These are phyloP conservation scores for Matsumyia berberina DNA, from an alignment of 2,888 invertebrate species.

Conservation along the genomic window DNA sequence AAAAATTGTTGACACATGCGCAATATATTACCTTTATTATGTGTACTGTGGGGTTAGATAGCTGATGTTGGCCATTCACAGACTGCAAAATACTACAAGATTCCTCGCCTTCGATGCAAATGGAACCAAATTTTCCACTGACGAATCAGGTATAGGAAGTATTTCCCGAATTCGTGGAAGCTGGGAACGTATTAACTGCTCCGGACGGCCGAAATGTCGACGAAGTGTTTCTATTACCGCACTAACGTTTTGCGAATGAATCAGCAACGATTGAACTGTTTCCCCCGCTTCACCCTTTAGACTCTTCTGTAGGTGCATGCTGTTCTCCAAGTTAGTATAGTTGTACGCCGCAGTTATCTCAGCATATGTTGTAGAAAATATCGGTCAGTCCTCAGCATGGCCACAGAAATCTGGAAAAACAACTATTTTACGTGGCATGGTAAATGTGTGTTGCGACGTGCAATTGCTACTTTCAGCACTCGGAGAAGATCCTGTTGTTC, in stretches of 20 bases:
- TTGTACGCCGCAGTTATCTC: slow-evolving; percentile 26
- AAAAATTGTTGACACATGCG: no score
- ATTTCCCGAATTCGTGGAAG: no score
- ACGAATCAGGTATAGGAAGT: no score
- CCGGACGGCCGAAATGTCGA: no score
- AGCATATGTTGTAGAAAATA: slow-evolving; percentile 21
- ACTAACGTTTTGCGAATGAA: slow-evolving; percentile 35
- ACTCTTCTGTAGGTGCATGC: slow-evolving; percentile 12
- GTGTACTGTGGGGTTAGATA: no score
- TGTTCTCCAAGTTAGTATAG: slow-evolving; percentile 20
- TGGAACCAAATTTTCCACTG: no score
- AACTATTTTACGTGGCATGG: slow-evolving; percentile 25
- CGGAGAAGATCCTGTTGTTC: background rate
- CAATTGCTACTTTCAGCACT: background rate
- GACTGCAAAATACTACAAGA: no score
- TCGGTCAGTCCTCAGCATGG: slow-evolving; percentile 23
- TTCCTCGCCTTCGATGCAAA: no score
- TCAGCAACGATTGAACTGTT: background rate
- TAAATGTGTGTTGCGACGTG: slow-evolving; percentile 6
- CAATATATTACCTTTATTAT: no score
- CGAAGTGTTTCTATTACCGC: no score
- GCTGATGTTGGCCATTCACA: no score
- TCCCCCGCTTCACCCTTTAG: slow-evolving; percentile 22
- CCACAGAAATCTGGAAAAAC: slow-evolving; percentile 25
- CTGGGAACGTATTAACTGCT: no score